A percentile compares a stretch with the other conserved stretches of the same genome.
Evolutionary conservation across 2,888 invertebrate genomes (phyloP).

Genomic region (Glomeris marginata): DNA sequence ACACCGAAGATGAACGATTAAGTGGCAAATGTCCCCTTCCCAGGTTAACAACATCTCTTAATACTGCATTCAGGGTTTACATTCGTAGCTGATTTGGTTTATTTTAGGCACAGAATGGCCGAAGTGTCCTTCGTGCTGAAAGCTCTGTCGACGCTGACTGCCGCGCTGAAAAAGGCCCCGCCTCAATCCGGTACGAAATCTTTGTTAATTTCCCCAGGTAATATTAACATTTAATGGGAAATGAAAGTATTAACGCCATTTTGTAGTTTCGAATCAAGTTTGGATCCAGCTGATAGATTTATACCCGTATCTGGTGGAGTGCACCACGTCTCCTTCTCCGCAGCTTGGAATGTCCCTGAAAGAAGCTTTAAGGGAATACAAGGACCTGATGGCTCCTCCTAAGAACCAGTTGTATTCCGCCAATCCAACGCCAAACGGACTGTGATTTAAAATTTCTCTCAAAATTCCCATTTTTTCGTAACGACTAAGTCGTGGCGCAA

Average conservation of each 20-base stretch:
- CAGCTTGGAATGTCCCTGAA: conserved; percentile 64
- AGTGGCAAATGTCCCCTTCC: conserved; percentile 74
- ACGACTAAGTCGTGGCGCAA: no score
- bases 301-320: conserved; percentile 78
- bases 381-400: conserved; percentile 58
- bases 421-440: no score
- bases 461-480: no score
- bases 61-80: not conserved
- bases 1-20: conserved; percentile 65
- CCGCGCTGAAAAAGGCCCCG: conserved; percentile 83
- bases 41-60: conserved; percentile 39
- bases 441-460: no score
- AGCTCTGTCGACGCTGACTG: conserved; percentile 79
- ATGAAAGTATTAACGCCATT: conserved; percentile 3
- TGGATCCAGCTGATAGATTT: conserved; percentile 87
- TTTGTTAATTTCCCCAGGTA: not conserved
- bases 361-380: conserved; percentile 76
- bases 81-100: not conserved
- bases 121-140: conserved; percentile 93
- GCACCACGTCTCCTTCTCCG: conserved; percentile 60
- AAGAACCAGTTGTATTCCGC: not conserved
- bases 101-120: conserved; percentile 67
- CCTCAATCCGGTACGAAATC: conserved; percentile 53
- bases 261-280: conserved; percentile 65
- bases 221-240: not conserved